Percentiles rank a stretch among this genome's conserved stretches.
Conservation (phyloP, 1,140 invertebrate genomes). For the Drosophila bipectinata region DNA sequence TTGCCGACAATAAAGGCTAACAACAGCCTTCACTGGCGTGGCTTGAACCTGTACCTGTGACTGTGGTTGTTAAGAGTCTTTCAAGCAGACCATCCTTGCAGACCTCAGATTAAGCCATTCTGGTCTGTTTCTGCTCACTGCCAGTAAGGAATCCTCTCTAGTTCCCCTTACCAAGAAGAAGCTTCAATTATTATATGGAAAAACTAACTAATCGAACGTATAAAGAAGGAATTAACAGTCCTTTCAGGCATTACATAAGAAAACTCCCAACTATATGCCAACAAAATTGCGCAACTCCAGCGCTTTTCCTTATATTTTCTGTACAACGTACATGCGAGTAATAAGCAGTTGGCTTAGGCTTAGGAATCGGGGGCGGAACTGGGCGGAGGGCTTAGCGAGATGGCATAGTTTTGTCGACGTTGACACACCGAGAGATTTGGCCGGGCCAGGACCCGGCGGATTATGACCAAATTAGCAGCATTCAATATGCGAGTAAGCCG, state of each 20-base stretch:
- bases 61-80: slow-evolving; percentile 23
- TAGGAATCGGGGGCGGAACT: background rate
- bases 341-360: slow-evolving; percentile 72
- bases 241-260: background rate
- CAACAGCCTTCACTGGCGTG: slow-evolving; percentile 48
- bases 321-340: slow-evolving; percentile 54
- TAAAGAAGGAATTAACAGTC: background rate
- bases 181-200: background rate
- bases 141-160: no score
- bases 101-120: slow-evolving; percentile 45
- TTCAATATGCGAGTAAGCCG: slow-evolving; percentile 68
- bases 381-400: slow-evolving; percentile 39
- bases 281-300: slow-evolving; percentile 21
- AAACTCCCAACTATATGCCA: background rate
- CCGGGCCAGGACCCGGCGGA: slow-evolving; percentile 44
- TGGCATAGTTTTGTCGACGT: slow-evolving; percentile 62
- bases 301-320: slow-evolving; percentile 19
- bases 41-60: slow-evolving; percentile 18
- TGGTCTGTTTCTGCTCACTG: no score
- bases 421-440: slow-evolving; percentile 54
- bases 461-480: slow-evolving; percentile 78
- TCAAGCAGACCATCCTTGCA: background rate
- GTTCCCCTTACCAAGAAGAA: background rate
- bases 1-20: slow-evolving; percentile 73
- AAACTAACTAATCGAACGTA: background rate